Evolutionary conservation across 2,113 vertebrate genomes (phyloP).

Genomic region (Oxyruncus cristatus): DNA sequence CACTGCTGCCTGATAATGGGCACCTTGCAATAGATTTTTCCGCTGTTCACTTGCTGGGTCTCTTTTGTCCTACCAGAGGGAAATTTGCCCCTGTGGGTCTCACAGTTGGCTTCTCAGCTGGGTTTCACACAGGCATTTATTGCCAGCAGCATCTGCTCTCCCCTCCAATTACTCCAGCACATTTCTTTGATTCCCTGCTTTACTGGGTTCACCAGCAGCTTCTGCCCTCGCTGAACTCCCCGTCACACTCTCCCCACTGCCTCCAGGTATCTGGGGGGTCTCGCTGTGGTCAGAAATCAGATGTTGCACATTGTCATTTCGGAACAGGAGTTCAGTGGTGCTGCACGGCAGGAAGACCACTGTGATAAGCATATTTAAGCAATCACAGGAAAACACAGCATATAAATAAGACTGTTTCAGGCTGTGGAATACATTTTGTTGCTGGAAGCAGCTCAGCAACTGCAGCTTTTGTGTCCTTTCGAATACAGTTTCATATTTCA

Average conservation of each 20-base stretch:
- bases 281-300: not conserved
- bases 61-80: conserved; percentile 41
- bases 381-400: not conserved
- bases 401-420: not conserved
- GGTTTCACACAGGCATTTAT: not conserved
- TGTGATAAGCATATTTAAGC: not conserved
- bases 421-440: not conserved
- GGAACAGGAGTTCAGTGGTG: not conserved
- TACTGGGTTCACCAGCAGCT: not conserved
- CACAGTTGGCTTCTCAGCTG: conserved; percentile 47
- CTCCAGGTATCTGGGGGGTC: not conserved
- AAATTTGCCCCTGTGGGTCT: conserved; percentile 37
- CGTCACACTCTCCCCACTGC: accelerated
- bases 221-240: not conserved
- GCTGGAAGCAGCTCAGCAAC: conserved; percentile 20
- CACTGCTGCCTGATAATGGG: conserved; percentile 5
- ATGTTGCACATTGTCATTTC: not conserved
- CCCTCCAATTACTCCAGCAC: conserved; percentile 29
- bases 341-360: not conserved
- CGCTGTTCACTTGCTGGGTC: not conserved
- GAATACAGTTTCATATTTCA: not conserved
- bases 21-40: conserved; percentile 21
- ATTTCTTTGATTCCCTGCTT: not conserved
- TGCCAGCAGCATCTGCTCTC: conserved; percentile 41
- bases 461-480: not conserved